Percentiles rank a stretch among this genome's conserved stretches.
phyloP scores from a whole-genome alignment of 2,888 invertebrate species.

The Clostera curtula region DNA sequence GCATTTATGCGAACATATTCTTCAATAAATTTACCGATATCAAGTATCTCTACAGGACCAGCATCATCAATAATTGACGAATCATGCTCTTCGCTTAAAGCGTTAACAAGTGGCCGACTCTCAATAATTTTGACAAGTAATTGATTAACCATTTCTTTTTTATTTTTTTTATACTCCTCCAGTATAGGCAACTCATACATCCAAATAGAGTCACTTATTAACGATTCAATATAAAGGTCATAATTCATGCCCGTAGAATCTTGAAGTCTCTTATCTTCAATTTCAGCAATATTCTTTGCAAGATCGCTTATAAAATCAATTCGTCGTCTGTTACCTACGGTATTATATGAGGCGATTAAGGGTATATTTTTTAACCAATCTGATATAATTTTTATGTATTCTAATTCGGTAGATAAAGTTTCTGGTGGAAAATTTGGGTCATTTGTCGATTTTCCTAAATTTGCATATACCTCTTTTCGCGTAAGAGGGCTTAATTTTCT shows the following conservation, averaged over 20 bases:
- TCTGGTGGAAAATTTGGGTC: conserved; percentile 21
- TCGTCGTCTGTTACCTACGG: conserved; percentile 27
- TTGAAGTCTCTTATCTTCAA: conserved; percentile 32
- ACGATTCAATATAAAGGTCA: conserved; percentile 24
- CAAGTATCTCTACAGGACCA: conserved; percentile 22
- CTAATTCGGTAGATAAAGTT: conserved; percentile 32
- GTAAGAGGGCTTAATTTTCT: conserved; percentile 27
- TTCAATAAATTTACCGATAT: conserved; percentile 37
- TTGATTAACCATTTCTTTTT: conserved; percentile 25
- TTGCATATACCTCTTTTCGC: conserved; percentile 29
- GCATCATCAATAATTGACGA: conserved; percentile 7
- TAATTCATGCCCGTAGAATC: conserved; percentile 30
- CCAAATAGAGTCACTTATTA: conserved; percentile 24
- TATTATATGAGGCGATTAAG: conserved; percentile 29
- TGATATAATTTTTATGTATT: conserved; percentile 41
- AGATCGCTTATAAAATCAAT: conserved; percentile 37
- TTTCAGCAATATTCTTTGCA: conserved; percentile 34
- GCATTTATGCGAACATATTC: conserved; percentile 35
- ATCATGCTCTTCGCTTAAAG: not conserved
- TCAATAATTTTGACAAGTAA: conserved; percentile 22
- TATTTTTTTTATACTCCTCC: conserved; percentile 17
- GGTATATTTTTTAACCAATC: conserved; percentile 49
- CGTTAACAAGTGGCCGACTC: conserved; percentile 6
- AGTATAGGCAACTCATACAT: conserved; percentile 26
- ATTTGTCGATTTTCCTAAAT: conserved; percentile 15